Evolutionary conservation across 2,113 vertebrate genomes (phyloP).

Genomic region (Cheirogaleus medius): DNA sequence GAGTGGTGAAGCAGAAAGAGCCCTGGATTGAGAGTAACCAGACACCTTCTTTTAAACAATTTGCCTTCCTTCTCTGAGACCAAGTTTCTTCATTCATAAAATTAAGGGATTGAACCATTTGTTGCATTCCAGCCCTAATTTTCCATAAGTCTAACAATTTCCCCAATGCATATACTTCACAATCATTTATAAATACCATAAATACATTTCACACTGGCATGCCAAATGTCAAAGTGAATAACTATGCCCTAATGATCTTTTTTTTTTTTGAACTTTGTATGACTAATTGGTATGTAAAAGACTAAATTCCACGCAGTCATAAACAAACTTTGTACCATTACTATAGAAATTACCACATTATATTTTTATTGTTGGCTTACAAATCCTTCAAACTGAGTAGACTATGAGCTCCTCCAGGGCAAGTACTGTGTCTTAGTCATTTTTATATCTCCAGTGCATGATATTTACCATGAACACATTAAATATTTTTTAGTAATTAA

Average conservation of each 20-base stretch:
- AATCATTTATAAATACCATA: background rate
- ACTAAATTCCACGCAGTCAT: background rate
- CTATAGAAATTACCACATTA: background rate
- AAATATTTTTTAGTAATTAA: background rate
- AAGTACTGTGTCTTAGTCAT: background rate
- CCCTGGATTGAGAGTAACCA: background rate
- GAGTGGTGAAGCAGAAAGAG: background rate
- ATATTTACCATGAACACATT: background rate
- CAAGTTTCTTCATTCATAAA: background rate
- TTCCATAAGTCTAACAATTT: conserved; percentile 20
- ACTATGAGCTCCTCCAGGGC: background rate
- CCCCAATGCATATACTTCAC: background rate
- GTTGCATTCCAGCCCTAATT: background rate
- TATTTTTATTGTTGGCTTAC: background rate
- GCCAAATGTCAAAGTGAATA: background rate
- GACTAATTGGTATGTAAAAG: background rate
- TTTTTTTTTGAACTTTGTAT: background rate
- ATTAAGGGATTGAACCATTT: background rate
- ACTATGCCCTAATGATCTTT: background rate
- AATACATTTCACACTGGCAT: background rate
- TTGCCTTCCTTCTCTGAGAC: background rate
- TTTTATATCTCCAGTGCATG: background rate
- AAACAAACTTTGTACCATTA: background rate
- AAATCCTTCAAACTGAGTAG: background rate
- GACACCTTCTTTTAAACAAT: background rate